A percentile compares a stretch with the other conserved stretches of the same genome.
Conservation (phyloP, 2,797 vertebrate species). For the Varecia variegata region DNA sequence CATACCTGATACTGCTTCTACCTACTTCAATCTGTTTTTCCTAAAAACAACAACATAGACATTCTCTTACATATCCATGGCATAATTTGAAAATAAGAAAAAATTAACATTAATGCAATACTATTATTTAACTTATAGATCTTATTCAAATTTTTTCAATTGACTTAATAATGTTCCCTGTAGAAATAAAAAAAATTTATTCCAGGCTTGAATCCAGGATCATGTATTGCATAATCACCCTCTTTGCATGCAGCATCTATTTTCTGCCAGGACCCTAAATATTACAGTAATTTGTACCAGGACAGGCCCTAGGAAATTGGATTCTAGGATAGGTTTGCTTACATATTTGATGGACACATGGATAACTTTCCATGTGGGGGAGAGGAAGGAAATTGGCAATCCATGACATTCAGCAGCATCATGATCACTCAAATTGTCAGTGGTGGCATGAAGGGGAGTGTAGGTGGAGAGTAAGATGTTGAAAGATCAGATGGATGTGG, state of each 20-base stretch:
- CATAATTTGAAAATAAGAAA: slow-evolving; percentile 3
- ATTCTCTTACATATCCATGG: not conserved
- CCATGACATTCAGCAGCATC: not conserved
- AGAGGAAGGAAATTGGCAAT: not conserved
- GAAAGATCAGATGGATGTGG: not conserved
- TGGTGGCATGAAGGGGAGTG: not conserved
- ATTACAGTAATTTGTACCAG: not conserved
- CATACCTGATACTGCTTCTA: not conserved
- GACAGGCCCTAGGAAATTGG: not conserved
- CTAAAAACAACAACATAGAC: not conserved
- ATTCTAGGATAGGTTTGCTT: not conserved
- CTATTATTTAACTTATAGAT: not conserved
- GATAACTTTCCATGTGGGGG: not conserved
- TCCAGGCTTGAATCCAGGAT: not conserved
- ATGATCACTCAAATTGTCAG: not conserved
- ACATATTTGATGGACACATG: not conserved
- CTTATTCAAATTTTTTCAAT: not conserved
- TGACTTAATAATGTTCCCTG: not conserved
- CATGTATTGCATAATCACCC: not conserved
- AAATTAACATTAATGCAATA: not conserved
- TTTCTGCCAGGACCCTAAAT: not conserved
- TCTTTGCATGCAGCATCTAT: not conserved
- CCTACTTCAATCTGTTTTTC: not conserved
- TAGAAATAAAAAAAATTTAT: not conserved
- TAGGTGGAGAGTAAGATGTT: not conserved